phyloP scores from a whole-genome alignment of 2,113 vertebrate species.

The Albula glossodonta region DNA sequence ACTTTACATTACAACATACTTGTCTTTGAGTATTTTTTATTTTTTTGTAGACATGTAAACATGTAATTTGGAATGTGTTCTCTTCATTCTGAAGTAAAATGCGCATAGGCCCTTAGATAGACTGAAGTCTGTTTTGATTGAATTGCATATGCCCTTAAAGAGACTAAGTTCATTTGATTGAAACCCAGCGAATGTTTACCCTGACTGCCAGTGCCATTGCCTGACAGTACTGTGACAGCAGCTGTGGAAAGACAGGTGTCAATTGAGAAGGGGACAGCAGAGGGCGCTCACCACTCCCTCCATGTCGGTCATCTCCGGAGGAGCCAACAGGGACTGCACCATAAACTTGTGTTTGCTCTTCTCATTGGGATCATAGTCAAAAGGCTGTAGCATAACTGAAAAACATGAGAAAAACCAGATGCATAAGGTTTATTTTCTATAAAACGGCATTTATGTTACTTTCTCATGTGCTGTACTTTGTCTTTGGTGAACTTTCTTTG shows the following conservation, averaged over 20 bases:
- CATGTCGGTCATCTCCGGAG: conserved; percentile 95
- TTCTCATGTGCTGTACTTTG: background rate
- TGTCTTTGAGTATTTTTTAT: no score
- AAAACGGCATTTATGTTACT: background rate
- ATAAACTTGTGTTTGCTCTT: conserved; percentile 99
- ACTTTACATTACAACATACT: no score
- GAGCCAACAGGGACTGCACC: conserved; percentile 97
- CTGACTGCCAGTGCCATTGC: background rate
- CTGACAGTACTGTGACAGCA: background rate
- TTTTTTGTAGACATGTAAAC: no score
- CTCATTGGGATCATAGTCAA: conserved; percentile 98
- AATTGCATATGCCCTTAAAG: no score
- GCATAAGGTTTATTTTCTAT: background rate
- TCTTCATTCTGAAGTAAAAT: no score
- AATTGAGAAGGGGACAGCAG: background rate
- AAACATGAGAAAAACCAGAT: conserved; percentile 53
- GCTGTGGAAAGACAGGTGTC: background rate
- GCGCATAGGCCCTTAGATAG: no score
- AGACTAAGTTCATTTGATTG: no score
- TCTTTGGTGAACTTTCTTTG: background rate
- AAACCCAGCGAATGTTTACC: background rate
- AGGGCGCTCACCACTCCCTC: conserved; percentile 92
- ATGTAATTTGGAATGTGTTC: no score
- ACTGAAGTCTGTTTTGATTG: no score
- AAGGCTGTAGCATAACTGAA: conserved; percentile 98